These are phyloP conservation scores for Hozukius guyotensis DNA, from an alignment of 2,797 vertebrate genomes.

Conservation along the genomic window DNA sequence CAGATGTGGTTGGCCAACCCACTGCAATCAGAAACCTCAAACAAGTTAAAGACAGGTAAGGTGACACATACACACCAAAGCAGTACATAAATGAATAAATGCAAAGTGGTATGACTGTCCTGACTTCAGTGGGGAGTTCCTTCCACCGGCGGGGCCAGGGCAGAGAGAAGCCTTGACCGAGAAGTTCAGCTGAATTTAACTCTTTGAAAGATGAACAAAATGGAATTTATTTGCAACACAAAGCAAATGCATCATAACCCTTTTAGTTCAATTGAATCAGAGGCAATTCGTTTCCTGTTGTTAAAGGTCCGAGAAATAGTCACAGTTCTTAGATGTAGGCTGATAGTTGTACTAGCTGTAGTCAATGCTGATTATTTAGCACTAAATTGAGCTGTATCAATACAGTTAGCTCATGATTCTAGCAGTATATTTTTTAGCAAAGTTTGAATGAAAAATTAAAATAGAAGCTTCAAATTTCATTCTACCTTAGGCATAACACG, in stretches of 20 bases:
- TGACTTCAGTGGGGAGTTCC: neutral
- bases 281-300: neutral
- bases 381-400: neutral
- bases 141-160: accelerated
- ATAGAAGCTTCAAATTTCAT: neutral
- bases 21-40: neutral
- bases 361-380: neutral
- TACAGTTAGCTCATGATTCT: too few species aligned
- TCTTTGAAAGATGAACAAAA: neutral
- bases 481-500: neutral
- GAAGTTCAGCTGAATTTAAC: neutral
- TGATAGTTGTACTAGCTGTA: neutral
- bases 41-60: neutral
- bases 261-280: neutral
- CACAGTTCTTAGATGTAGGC: neutral
- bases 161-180: neutral
- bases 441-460: neutral
- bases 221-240: neutral
- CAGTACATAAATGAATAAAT: neutral
- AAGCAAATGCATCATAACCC: neutral
- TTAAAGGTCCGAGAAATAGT: neutral
- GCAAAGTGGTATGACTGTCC: neutral
- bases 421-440: too few species aligned
- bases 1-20: neutral
- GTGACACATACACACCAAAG: neutral